phyloP scores from a whole-genome alignment of 2,888 invertebrate species.

The Charanyca ferruginea region DNA sequence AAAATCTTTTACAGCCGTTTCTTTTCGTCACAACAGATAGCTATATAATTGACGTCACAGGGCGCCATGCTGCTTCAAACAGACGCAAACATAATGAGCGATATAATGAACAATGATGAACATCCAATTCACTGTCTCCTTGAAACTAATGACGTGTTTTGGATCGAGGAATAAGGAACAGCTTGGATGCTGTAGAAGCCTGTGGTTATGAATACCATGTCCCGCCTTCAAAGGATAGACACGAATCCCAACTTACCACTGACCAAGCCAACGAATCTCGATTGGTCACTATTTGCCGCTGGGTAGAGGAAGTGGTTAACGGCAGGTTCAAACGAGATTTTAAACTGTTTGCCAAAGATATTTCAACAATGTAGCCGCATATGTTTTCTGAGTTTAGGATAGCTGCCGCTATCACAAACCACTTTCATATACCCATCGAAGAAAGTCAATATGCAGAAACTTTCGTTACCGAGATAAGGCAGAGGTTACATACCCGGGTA shows the following conservation, averaged over 20 bases:
- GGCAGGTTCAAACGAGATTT: slow-evolving; percentile 9
- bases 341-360: slow-evolving; percentile 15
- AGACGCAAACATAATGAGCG: too few species aligned
- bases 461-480: slow-evolving; percentile 8
- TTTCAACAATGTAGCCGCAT: slow-evolving; percentile 28
- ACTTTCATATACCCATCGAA: slow-evolving; percentile 18
- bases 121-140: too few species aligned
- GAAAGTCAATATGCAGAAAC: slow-evolving; percentile 13
- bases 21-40: not conserved
- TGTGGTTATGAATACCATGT: slow-evolving; percentile 7
- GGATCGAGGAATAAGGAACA: not conserved
- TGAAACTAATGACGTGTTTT: too few species aligned
- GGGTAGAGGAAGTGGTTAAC: too few species aligned
- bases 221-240: slow-evolving; percentile 1
- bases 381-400: slow-evolving; percentile 24
- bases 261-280: not conserved
- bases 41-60: not conserved
- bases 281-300: not conserved
- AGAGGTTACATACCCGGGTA: not conserved
- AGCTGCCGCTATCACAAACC: slow-evolving; percentile 24
- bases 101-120: too few species aligned
- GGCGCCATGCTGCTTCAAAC: not conserved
- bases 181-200: not conserved
- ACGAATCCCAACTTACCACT: too few species aligned
- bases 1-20: slow-evolving; percentile 3